Evolutionary conservation across 2,113 vertebrate species (phyloP), one percentile per base, ranked within the genome.

Genomic region (Calidris pugnax): DNA sequence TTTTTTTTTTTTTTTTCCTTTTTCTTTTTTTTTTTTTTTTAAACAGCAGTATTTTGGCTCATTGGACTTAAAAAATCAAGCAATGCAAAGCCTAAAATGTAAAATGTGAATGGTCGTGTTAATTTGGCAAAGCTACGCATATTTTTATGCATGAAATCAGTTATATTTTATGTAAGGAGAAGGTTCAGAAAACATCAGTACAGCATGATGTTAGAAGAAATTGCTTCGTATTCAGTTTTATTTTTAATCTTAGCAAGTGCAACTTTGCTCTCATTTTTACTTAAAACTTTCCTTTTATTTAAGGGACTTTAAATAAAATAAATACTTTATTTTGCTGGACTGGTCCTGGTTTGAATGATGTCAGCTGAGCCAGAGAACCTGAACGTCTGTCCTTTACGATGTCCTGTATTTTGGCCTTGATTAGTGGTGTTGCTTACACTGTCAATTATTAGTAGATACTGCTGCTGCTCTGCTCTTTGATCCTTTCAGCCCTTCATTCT

Each of bases 401-500:
- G 69, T 56, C 57, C 57, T 90, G 71, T 81, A 37, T 89, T 92
- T 85, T 76, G 80, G 83, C 69, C 85, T 92, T 84, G 80, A 90
- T 93, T 90, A 68, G 76, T 72, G 60, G 88, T 89, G 79, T 94
- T 85, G 83, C 88, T 94, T 93, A 92, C 28, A 7, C 53, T 67
- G 85, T 96, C 90, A 95, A 11, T 96, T 95, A 92, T 84, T 47
- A 81, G 82, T 88, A 93, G 96, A 91, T 90, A 87, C 60, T 93
- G 77, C 80, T 92, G 68, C 83, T 89, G 73, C 53, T 94, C 89
- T 95, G 88, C 85, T 89, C 97, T 96, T 93, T 94, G 94, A 93
- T 97, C 95, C 88, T 96, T 91, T 95, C 89, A 93, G 86, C 73
- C 80, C 88, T 94, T 90, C 83, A 84, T 89, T 81, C 83, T 97